These are phyloP conservation scores for Neotoma lepida DNA, from an alignment of 2,113 vertebrate species.

Conservation along the genomic window DNA sequence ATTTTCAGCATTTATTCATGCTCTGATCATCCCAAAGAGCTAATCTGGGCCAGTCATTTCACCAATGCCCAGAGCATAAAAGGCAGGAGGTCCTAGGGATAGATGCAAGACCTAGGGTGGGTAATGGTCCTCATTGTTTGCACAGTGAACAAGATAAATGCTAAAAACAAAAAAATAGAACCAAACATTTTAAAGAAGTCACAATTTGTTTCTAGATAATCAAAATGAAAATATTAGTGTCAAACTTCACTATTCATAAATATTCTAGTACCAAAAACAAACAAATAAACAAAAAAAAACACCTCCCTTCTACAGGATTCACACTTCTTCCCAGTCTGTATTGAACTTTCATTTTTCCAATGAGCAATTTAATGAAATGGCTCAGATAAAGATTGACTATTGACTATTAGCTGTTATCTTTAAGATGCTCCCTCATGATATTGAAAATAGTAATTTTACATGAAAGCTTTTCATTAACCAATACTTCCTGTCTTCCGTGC, in stretches of 20 bases:
- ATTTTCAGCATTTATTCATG: neutral
- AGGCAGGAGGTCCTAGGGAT: neutral
- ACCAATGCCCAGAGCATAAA: no score
- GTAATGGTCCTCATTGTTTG: neutral
- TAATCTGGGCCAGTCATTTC: neutral
- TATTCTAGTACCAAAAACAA: neutral
- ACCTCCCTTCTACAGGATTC: neutral
- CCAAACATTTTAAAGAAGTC: slow-evolving; percentile 35
- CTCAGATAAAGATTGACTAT: neutral
- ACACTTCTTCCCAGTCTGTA: neutral
- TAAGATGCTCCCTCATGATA: neutral
- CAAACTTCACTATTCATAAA: neutral
- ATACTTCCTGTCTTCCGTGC: neutral
- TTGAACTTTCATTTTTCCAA: neutral
- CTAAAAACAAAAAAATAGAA: neutral
- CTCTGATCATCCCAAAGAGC: neutral
- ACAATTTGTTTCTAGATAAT: neutral
- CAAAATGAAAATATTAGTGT: slow-evolving; percentile 27
- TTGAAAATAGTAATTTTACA: neutral
- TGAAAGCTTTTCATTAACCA: neutral
- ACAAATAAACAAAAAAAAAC: neutral
- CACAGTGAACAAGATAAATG: neutral
- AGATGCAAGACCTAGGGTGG: neutral
- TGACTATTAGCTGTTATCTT: neutral
- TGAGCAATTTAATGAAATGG: neutral